Evolutionary conservation across 1,140 invertebrate genomes (phyloP), one percentile per base, ranked within the genome.

Genomic region (Neuroterus valhalla): DNA sequence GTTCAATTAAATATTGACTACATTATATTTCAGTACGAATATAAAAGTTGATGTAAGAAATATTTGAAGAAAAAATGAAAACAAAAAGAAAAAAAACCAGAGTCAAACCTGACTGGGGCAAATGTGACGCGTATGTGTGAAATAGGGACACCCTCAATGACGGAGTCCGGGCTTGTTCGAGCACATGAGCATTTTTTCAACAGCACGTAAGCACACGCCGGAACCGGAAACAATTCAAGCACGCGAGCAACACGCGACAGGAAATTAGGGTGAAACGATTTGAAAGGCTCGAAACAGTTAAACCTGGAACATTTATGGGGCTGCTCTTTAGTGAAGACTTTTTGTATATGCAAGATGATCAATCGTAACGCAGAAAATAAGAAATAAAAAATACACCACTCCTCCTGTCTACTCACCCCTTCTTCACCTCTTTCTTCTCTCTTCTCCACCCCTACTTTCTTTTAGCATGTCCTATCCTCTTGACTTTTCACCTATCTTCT

Each of bases 191-290:
- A 45, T 45, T 62, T 66, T 11, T 44, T 26, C 26, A 71, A 44
- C 48, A 19, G 50, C n/a, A 71, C 10, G 72, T 71, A 66, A 79
- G 81, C 83, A 80, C 78, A 79, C 80, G 78, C 80, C 79, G 79
- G 79, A 87, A 85, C 85, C 84, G 84, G 81, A 86, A 87, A 80
- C 78, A 76, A 73, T 70, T 75, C 55, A 75, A 83, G 77, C 84
- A 86, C 79, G 82, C 81, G 77, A 84, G 76, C 77, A 77, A 68
- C 66, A 72, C 71, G 73, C 78, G 73, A 71, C 74, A 76, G 77
- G 76, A 80, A 80, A 80, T 80, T 80, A 80, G 78, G 78, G 78
- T 78, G 76, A 75, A 78, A 78, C 62, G 70, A 68, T 74, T 77
- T 38, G 44, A 55, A 62, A 52, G 50, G 38, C 48, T 26, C 21